These are phyloP conservation scores for Dipodomys stephensi DNA, from an alignment of 2,113 vertebrate genomes.

Conservation along the genomic window DNA sequence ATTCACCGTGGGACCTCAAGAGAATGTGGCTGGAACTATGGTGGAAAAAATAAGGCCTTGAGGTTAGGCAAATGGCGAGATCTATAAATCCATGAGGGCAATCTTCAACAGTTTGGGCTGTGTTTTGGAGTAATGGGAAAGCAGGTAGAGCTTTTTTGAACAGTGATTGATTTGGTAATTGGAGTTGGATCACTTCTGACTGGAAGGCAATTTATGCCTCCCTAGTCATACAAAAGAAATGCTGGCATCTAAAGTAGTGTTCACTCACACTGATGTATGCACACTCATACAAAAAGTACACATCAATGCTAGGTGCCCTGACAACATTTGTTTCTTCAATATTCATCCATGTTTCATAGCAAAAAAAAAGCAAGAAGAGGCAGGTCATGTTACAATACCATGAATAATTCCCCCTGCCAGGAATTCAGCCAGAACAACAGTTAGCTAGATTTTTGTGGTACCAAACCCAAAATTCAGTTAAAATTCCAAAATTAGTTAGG, in stretches of 20 bases:
- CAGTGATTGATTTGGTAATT: neutral
- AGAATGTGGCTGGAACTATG: accelerated
- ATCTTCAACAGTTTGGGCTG: neutral
- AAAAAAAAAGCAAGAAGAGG: slow-evolving; percentile 7
- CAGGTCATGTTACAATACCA: neutral
- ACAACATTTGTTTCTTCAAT: neutral
- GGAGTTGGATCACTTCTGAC: neutral
- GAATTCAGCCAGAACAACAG: slow-evolving; percentile 25
- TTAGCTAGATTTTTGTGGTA: neutral
- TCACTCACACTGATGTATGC: neutral
- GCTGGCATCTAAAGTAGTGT: neutral
- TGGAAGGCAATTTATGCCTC: neutral
- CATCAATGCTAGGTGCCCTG: neutral
- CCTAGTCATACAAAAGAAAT: neutral
- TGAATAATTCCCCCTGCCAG: neutral
- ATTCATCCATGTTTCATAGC: neutral
- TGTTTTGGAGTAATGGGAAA: neutral
- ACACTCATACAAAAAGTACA: neutral
- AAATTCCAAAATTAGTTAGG: slow-evolving; percentile 8
- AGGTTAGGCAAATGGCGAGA: neutral
- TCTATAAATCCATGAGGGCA: neutral
- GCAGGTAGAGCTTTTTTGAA: neutral
- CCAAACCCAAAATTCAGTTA: slow-evolving; percentile 55
- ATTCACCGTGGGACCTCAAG: neutral
- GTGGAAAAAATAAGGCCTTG: neutral